A percentile compares a stretch with the other conserved stretches of the same genome.
phyloP scores from a whole-genome alignment of 2,888 invertebrate species.

The Patella caerulea region DNA sequence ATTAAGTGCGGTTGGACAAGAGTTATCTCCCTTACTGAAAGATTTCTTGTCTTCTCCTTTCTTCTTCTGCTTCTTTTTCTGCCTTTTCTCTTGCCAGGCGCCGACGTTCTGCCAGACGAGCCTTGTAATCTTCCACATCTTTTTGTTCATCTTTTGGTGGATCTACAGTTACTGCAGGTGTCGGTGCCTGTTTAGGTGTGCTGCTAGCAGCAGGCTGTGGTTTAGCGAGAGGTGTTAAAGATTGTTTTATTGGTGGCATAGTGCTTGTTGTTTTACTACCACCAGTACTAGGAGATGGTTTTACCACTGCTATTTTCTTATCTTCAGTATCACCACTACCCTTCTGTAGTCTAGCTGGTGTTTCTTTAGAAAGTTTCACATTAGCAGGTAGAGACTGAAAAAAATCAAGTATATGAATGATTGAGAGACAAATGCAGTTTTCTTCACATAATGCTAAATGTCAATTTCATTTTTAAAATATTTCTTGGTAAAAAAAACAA shows the following conservation, averaged over 20 bases:
- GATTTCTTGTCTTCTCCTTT: constrained; percentile 77
- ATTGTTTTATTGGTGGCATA: constrained; percentile 22
- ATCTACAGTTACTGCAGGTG: constrained; percentile 26
- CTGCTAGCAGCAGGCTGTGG: no score
- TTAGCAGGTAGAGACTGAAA: constrained; percentile 4
- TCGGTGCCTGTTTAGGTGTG: constrained; percentile 15
- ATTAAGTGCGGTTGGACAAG: neutral
- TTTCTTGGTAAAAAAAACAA: no score
- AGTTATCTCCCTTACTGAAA: constrained; percentile 65
- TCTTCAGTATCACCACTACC: neutral
- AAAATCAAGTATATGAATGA: neutral
- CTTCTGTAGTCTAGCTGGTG: constrained; percentile 1
- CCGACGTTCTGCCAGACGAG: constrained; percentile 90
- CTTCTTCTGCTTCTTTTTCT: constrained; percentile 89
- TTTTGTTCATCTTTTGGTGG: constrained; percentile 39
- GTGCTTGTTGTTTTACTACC: neutral
- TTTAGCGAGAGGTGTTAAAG: constrained; percentile 2
- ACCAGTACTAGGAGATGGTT: constrained; percentile 11
- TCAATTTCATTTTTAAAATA: no score
- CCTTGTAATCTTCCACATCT: constrained; percentile 86
- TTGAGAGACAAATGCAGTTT: no score
- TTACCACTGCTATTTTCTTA: constrained; percentile 11
- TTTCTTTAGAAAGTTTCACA: constrained; percentile 3
- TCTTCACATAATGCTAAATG: no score
- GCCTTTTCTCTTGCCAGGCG: constrained; percentile 91